Evolutionary conservation across 2,888 invertebrate genomes (phyloP).

Genomic region (Macaria notata): DNA sequence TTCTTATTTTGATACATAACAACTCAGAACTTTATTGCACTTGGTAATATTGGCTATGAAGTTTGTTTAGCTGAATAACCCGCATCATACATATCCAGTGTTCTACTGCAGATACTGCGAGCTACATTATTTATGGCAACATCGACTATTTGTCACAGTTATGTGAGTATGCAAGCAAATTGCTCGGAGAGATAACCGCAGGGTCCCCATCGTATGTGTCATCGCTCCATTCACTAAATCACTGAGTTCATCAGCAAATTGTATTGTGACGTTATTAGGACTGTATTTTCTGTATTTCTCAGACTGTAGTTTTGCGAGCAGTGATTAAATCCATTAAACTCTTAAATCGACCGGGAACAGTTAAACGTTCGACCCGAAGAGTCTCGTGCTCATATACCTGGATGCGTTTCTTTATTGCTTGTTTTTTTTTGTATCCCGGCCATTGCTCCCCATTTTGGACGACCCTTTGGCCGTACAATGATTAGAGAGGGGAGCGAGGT

Average conservation of each 20-base stretch:
- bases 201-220: constrained; percentile 23
- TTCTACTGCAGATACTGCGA: too few species aligned
- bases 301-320: too few species aligned
- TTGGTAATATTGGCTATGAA: too few species aligned
- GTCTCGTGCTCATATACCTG: constrained; percentile 60
- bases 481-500: constrained; percentile 71
- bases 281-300: too few species aligned
- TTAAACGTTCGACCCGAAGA: constrained; percentile 18
- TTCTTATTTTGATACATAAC: too few species aligned
- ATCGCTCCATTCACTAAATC: constrained; percentile 18
- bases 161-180: constrained; percentile 24
- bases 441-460: constrained; percentile 72
- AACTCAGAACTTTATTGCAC: too few species aligned
- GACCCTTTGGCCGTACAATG: constrained; percentile 77
- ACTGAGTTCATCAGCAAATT: constrained; percentile 11
- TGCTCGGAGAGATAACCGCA: constrained; percentile 25
- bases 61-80: too few species aligned
- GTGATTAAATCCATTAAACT: not conserved
- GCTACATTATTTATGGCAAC: not conserved
- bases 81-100: too few species aligned
- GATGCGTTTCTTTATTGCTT: constrained; percentile 56
- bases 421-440: constrained; percentile 58
- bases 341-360: constrained; percentile 1
- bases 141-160: constrained; percentile 25
- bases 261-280: constrained; percentile 3